Base-by-base conservation (phyloP, 2,113 vertebrate species). In the Chamaetylas fuelleborni region DNA sequence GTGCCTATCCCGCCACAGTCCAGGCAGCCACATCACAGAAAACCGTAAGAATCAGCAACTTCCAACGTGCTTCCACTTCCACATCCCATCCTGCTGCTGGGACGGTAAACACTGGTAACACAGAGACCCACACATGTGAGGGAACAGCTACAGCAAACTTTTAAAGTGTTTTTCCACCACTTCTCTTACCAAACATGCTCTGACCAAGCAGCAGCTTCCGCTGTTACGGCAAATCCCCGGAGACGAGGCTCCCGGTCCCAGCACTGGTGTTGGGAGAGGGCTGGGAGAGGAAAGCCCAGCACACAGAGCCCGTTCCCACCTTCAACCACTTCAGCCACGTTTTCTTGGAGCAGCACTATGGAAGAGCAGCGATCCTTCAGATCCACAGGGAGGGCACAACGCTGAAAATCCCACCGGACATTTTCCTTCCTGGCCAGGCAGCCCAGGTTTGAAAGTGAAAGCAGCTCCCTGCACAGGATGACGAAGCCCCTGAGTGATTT, bases 291-390 rank as follows among this genome's bases (percentile, higher is more conserved):
- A 69, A 26, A 90, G 18, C 17, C 9, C 47, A 83, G 79, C 62
- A 56, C 54, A 24, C 28, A 10, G 29, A 40, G 13, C 25, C 6
- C 0, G 8, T 13, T 42, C 56, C 71, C 62, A 56, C 0, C 56
- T 69, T 23, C 61, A n/a, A 5, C 13, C 34, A 24, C 60, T 66
- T 38, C 38, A 18, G 38, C 2, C 47, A 11, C 11, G 6, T 23
- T 76, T 34, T 12, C 54, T 28, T 14, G 36, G 11, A 19, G 57
- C 45, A n/a, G 17, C 0, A 0, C 38, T 34, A 11, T 2, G 16
- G 34, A 22, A 42, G 7, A 42, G 47, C 56, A 24, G 23, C 0
- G 1, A 80, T 20, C 20, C 33, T 54, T 50, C 12, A 4, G 17
- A 6, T 3, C 22, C 26, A 10, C 31, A 16, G 33, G 0, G 25